phyloP scores from a whole-genome alignment of 2,797 vertebrate species.

The Psittacula derbiana region DNA sequence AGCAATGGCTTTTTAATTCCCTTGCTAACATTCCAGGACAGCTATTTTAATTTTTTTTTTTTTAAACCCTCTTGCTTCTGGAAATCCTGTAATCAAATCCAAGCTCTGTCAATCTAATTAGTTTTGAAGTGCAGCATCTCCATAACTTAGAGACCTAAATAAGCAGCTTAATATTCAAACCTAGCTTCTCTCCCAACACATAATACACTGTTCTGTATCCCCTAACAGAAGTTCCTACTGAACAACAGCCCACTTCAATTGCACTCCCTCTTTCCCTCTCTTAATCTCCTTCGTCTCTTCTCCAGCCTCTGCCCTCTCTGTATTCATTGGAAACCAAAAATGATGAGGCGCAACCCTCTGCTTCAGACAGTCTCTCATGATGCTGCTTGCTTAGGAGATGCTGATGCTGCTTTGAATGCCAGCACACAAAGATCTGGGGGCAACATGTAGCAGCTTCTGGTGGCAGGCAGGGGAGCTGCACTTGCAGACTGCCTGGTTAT shows the following conservation, averaged over 20 bases:
- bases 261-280: neutral
- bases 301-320: neutral
- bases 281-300: neutral
- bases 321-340: neutral
- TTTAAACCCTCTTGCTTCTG: conserved; percentile 39
- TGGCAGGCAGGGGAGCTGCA: neutral
- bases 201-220: neutral
- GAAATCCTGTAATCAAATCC: conserved; percentile 61
- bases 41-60: conserved; percentile 12
- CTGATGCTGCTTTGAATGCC: neutral
- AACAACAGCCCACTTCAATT: neutral
- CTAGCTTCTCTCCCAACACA: neutral
- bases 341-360: neutral
- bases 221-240: neutral
- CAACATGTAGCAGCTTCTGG: neutral
- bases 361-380: neutral
- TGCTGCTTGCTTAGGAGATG: conserved; percentile 21
- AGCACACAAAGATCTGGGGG: rapidly evolving
- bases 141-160: conserved; percentile 59
- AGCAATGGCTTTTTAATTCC: conserved; percentile 49
- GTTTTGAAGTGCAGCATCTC: conserved; percentile 63
- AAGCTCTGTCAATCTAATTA: conserved; percentile 70
- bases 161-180: conserved; percentile 68
- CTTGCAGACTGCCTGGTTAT: rapidly evolving
- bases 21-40: conserved; percentile 40